Evolutionary conservation across 2,113 vertebrate genomes (phyloP), one percentile per base, ranked within the genome.

Genomic region (Zapornia atra): DNA sequence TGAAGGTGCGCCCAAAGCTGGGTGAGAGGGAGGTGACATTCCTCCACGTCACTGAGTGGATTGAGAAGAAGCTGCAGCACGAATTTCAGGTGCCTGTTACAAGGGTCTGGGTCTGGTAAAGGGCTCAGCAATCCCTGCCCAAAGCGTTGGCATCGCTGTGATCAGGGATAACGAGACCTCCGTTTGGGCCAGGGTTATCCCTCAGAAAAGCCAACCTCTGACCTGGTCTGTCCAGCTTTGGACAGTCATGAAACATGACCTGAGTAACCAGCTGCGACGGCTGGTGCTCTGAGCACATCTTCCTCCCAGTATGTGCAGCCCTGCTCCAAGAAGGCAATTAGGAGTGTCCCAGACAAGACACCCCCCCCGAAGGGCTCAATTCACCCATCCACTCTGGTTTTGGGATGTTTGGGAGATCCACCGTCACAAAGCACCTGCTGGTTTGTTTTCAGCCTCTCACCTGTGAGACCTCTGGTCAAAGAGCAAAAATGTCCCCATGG

Each of bases 1-100:
- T 99, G 81, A 98, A 96, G 53, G 99, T 99, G 34, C 92, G 96
- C 13, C 99, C 99, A 1, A 99, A 99, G 94, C 98, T 99, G 38
- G 99, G 99, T 0, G 99, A 99, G 90, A 81, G 99, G 89, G 98
- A 99, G 94, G 98, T 99, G 90, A 99, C 98, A 0, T 98, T 99
- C 83, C 98, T 98, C 44, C 99, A 99, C 0, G 98, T 99, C 79
- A 99, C 98, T 0, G 99, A 99, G 92, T 99, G 98, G 98, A 99
- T 99, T 1, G 98, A 99, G 96, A 99, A 95, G 96, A 99, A 98
- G 90, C 98, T 99, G 42, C 98, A 99, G 96, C 98, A 98, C 1
- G 99, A 99, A 88, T 99, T 99, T 76, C 98, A 99, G 98, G 99
- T 99, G 88, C 79, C 63, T 92, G 60, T 53, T 28, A 53, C 51